phyloP scores from a whole-genome alignment of 2,888 invertebrate genomes.

The Cactoblastis cactorum region DNA sequence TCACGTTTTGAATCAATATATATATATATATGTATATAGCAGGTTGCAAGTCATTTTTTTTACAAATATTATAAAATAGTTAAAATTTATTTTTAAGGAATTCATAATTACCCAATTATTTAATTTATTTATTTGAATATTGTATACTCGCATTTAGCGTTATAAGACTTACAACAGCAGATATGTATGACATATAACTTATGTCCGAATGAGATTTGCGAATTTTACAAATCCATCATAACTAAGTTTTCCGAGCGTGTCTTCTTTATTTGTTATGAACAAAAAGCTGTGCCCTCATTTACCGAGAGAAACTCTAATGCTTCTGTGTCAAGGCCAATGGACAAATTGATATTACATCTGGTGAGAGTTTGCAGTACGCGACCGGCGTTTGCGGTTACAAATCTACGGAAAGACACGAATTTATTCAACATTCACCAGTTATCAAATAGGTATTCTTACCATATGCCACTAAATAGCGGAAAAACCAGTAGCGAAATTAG shows the following conservation, averaged over 20 bases:
- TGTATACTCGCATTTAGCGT: too few species aligned
- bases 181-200: too few species aligned
- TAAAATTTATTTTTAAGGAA: too few species aligned
- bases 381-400: constrained; percentile 42
- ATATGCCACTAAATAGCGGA: constrained; percentile 16
- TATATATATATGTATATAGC: too few species aligned
- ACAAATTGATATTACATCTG: constrained; percentile 74
- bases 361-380: constrained; percentile 55
- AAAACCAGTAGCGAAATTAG: constrained; percentile 1
- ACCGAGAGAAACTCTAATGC: constrained; percentile 64
- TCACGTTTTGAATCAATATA: too few species aligned
- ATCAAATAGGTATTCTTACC: constrained; percentile 45
- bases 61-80: too few species aligned
- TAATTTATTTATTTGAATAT: too few species aligned
- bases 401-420: constrained; percentile 61
- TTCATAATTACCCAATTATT: too few species aligned
- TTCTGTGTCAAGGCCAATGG: constrained; percentile 68
- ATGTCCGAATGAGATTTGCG: too few species aligned
- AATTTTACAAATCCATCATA: constrained; percentile 11
- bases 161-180: constrained; percentile 1
- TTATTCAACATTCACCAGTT: constrained; percentile 52
- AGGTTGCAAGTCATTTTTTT: too few species aligned
- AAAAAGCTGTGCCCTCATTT: constrained; percentile 59
- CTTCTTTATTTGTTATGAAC: constrained; percentile 47
- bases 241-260: constrained; percentile 42